A percentile compares a stretch with the other conserved stretches of the same genome.
These are phyloP conservation scores for Amphimallon solstitiale DNA, from an alignment of 2,888 invertebrate species.

Conservation along the genomic window DNA sequence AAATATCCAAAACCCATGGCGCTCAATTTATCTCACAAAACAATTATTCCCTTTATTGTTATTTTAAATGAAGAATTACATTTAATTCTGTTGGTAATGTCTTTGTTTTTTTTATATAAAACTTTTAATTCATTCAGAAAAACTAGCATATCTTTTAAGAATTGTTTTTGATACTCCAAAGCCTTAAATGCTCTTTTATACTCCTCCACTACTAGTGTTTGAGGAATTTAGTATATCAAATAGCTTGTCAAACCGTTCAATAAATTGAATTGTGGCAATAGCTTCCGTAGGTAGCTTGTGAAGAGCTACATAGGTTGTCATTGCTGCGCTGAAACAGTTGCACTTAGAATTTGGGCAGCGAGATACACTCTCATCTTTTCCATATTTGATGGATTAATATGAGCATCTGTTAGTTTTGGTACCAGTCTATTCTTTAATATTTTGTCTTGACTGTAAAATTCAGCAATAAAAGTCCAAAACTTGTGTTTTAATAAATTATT, in stretches of 20 bases:
- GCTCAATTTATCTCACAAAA: constrained; percentile 43
- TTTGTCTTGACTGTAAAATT: constrained; percentile 44
- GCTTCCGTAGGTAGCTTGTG: constrained; percentile 40
- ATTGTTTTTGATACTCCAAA: constrained; percentile 39
- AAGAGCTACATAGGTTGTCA: constrained; percentile 43
- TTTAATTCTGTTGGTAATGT: constrained; percentile 42
- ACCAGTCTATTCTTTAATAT: constrained; percentile 31
- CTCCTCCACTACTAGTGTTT: constrained; percentile 14
- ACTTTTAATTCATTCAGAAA: too few species aligned
- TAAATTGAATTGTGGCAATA: constrained; percentile 39
- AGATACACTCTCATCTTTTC: constrained; percentile 47
- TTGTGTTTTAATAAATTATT: constrained; percentile 44
- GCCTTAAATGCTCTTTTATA: constrained; percentile 35
- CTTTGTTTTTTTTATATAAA: background rate
- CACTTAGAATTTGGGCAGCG: constrained; percentile 46
- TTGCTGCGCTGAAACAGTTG: constrained; percentile 42
- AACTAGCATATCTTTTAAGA: constrained; percentile 40
- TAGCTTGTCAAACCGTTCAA: constrained; percentile 46
- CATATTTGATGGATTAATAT: constrained; percentile 44
- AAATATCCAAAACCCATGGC: constrained; percentile 40
- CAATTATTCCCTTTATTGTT: constrained; percentile 43
- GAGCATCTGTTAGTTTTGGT: constrained; percentile 44
- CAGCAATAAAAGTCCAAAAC: constrained; percentile 39
- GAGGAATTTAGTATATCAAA: constrained; percentile 49
- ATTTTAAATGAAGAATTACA: constrained; percentile 39